A percentile compares a stretch with the other conserved stretches of the same genome.
phyloP scores from a whole-genome alignment of 2,888 invertebrate genomes.

The Drosophila lacicola region DNA sequence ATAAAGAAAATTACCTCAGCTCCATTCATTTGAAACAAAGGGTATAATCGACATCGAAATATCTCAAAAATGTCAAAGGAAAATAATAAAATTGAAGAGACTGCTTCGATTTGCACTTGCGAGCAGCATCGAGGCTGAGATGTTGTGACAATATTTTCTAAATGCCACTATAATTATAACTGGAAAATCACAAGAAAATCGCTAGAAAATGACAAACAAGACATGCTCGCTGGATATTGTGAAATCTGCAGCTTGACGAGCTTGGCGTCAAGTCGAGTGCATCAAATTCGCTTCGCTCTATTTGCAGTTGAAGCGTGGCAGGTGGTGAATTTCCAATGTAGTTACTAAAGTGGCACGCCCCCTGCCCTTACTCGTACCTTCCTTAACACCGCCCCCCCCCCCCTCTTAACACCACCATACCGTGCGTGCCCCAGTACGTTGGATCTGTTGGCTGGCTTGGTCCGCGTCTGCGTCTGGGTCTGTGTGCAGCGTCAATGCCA shows the following conservation, averaged over 20 bases:
- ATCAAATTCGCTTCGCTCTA: slow-evolving; percentile 46
- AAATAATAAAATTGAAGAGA: too few species aligned
- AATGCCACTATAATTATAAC: slow-evolving; percentile 10
- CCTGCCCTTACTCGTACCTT: too few species aligned
- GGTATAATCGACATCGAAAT: too few species aligned
- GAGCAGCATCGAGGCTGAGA: too few species aligned
- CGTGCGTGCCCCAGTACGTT: neutral
- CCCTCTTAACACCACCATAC: neutral
- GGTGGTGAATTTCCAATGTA: slow-evolving; percentile 50
- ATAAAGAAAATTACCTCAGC: too few species aligned
- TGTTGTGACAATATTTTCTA: too few species aligned
- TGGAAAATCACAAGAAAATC: slow-evolving; percentile 3
- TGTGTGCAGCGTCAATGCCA: slow-evolving; percentile 63
- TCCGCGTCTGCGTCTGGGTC: slow-evolving; percentile 18
- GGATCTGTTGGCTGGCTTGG: slow-evolving; percentile 2
- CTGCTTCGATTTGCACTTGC: too few species aligned
- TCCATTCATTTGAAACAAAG: too few species aligned
- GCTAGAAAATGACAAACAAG: slow-evolving; percentile 1
- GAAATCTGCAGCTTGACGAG: neutral
- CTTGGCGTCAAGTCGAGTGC: slow-evolving; percentile 48
- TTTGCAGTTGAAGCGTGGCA: slow-evolving; percentile 50
- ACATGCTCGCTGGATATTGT: neutral
- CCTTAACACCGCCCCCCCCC: neutral
- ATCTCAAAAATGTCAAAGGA: too few species aligned
- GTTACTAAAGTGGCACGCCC: slow-evolving; percentile 8